Base-by-base conservation (phyloP, 2,888 invertebrate genomes). In the Actias luna region DNA sequence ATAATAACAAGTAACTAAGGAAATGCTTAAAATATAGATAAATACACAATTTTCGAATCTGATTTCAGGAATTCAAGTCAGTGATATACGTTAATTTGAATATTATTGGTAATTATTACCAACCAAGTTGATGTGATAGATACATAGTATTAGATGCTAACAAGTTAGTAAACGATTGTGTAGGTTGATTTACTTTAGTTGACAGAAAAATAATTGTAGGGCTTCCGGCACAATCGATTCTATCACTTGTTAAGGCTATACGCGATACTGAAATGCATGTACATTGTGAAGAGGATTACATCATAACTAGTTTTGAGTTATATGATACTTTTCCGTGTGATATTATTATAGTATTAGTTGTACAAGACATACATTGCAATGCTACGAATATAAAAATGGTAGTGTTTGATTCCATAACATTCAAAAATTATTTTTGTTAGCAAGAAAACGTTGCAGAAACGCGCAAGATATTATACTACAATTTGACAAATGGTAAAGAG, bases 31-130 rank as follows among this genome's bases (percentile, higher is more conserved):
- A 18, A 0, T 42, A 18, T 7, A 8, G 0, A n/a, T 18, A 42
- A 42, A 8, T 33, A 33, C 33, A 33, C 33, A 10, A 5, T 33
- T 18, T 42, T 42, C 8, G 18, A 18, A 18, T 42, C 2, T 8
- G 16, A 42, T 78, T 77, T 50, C 63, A 79, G 78, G 63, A 63
- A 10, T 65, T 60, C 25, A 77, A 75, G 66, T 71, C 79, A 52
- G 58, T 78, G 0, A 76, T 78, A 50, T 75, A 68, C 36, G 61
- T 71, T 46, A 62, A 64, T 59, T 59, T 66, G 7, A 65, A 69
- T 16, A 61, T 79, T 36, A 8, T 69, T 22, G 64, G 70, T 62
- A 68, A 77, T 58, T 73, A 74, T 36, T 63, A 67, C 57, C 42
- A 63, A 60, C 61, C 61, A 8, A 27, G 25, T 3, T 61, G 66